phyloP scores from a whole-genome alignment of 2,113 vertebrate genomes.

The Eulemur rufifrons region DNA sequence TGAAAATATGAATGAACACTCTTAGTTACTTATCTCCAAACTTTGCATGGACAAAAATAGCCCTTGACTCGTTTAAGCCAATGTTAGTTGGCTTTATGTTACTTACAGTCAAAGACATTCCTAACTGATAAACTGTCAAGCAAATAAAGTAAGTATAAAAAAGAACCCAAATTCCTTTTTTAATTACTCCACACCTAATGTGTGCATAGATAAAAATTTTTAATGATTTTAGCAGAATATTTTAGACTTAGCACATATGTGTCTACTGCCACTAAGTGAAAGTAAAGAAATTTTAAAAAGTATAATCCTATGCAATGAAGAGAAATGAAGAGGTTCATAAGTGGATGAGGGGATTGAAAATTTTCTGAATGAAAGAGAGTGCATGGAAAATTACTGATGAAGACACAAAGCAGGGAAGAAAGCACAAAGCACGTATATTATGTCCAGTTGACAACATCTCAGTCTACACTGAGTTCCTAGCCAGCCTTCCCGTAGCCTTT shows the following conservation, averaged over 20 bases:
- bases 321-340: neutral
- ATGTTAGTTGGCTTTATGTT: neutral
- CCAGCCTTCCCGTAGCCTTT: neutral
- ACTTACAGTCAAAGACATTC: neutral
- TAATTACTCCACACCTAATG: neutral
- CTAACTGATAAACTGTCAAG: neutral
- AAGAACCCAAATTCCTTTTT: neutral
- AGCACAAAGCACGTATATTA: neutral
- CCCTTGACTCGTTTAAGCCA: neutral
- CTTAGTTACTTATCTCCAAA: neutral
- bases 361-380: neutral
- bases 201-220: neutral
- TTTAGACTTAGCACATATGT: neutral
- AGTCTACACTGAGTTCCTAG: neutral
- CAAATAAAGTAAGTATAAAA: neutral
- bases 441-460: neutral
- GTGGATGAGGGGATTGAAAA: neutral
- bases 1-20: neutral
- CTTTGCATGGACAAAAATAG: neutral
- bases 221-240: neutral
- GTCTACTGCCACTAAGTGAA: neutral
- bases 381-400: neutral
- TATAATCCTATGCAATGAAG: neutral
- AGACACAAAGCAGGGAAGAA: neutral
- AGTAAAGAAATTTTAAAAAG: neutral